Percentiles rank a stretch among this genome's conserved stretches.
These are phyloP conservation scores for Gyps fulvus DNA, from an alignment of 2,113 vertebrate genomes.

Conservation along the genomic window DNA sequence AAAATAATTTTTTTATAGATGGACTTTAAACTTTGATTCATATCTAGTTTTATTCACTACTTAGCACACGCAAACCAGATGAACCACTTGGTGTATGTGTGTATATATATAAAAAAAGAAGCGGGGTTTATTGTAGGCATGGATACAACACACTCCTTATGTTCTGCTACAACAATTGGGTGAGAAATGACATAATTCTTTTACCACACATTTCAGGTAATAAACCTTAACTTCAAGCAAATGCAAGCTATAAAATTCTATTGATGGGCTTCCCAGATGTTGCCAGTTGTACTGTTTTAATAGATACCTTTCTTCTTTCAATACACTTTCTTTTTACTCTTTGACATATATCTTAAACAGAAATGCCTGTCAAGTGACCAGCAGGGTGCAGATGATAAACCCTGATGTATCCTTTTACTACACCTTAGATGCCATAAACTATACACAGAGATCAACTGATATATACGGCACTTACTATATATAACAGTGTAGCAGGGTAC, in stretches of 20 bases:
- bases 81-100: background rate
- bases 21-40: background rate
- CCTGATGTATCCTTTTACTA: background rate
- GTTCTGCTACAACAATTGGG: background rate
- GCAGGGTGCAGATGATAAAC: background rate
- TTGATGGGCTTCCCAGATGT: conserved; percentile 53
- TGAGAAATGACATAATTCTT: conserved; percentile 54
- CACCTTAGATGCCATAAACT: conserved; percentile 26
- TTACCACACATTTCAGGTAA: conserved; percentile 38
- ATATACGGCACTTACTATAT: background rate
- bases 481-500: background rate
- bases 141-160: background rate
- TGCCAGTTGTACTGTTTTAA: conserved; percentile 34
- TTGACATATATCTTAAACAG: conserved; percentile 24
- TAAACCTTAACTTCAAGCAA: conserved; percentile 63
- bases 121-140: background rate
- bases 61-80: background rate
- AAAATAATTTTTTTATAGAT: background rate
- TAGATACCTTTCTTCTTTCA: conserved; percentile 37
- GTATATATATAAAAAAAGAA: background rate
- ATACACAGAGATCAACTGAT: background rate
- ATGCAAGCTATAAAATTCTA: conserved; percentile 42
- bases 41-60: background rate
- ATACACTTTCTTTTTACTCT: background rate
- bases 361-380: conserved; percentile 22